phyloP scores from a whole-genome alignment of 2,797 vertebrate species.

The Coranthus polyacanthus region DNA sequence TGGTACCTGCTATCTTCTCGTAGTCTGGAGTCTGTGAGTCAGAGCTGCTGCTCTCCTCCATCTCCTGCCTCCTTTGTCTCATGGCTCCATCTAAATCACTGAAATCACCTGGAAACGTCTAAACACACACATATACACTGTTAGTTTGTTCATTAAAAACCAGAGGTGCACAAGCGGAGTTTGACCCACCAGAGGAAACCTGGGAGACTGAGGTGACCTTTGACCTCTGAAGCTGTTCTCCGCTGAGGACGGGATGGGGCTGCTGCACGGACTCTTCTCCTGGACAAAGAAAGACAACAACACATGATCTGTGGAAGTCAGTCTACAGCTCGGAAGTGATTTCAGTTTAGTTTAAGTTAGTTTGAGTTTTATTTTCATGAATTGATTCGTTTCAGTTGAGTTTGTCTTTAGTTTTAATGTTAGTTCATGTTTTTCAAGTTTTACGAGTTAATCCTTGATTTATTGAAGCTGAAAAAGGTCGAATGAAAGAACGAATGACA shows the following conservation, averaged over 20 bases:
- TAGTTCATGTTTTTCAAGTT: no score
- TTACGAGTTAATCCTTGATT: no score
- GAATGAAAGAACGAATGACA: no score
- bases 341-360: no score
- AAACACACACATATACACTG: neutral
- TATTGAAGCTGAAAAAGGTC: no score
- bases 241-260: conserved; percentile 86
- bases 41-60: conserved; percentile 93
- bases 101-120: conserved; percentile 89
- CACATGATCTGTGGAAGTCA: neutral
- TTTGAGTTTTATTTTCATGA: no score
- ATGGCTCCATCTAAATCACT: conserved; percentile 88
- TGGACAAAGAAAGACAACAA: conserved; percentile 42
- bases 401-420: no score
- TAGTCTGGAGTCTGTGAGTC: conserved; percentile 91
- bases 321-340: no score
- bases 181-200: conserved; percentile 85
- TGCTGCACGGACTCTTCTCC: conserved; percentile 88
- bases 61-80: conserved; percentile 81
- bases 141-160: neutral
- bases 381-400: no score
- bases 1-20: conserved; percentile 88
- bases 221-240: conserved; percentile 86
- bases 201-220: conserved; percentile 75
- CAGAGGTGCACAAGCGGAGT: neutral